phyloP scores from a whole-genome alignment of 2,888 invertebrate species.

The Apeira syringaria region DNA sequence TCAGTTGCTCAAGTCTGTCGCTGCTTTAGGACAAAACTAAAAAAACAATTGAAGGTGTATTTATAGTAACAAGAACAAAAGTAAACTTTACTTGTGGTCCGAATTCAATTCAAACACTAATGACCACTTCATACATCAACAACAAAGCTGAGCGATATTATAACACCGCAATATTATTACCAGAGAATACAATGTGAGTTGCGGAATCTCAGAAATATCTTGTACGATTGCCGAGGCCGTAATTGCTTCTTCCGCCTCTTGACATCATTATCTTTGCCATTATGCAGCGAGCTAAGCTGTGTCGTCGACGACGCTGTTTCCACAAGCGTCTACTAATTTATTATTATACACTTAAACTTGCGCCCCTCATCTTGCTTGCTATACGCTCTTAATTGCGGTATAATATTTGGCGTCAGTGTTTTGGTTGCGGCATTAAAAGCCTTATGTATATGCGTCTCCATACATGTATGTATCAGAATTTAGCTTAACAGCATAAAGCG shows the following conservation, averaged over 20 bases:
- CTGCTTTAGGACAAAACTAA: too few relatives aligned
- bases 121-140: conserved; percentile 17
- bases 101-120: conserved; percentile 22
- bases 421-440: conserved; percentile 10
- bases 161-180: conserved; percentile 51
- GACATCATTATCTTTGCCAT: conserved; percentile 75
- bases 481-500: background rate
- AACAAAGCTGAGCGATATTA: conserved; percentile 25
- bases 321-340: conserved; percentile 48
- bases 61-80: too few relatives aligned
- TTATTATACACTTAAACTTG: conserved; percentile 41
- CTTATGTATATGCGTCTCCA: conserved; percentile 12
- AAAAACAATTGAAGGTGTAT: too few relatives aligned
- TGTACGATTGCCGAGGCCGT: conserved; percentile 62
- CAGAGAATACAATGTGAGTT: conserved; percentile 53
- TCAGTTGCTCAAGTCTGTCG: too few relatives aligned
- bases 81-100: too few relatives aligned
- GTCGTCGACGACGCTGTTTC: conserved; percentile 39
- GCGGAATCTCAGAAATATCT: conserved; percentile 55
- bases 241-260: conserved; percentile 78
- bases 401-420: conserved; percentile 16
- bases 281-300: conserved; percentile 64
- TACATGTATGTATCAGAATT: conserved; percentile 2
- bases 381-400: conserved; percentile 17
- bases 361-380: conserved; percentile 24